Base-by-base conservation (phyloP, 2,113 vertebrate species). In the Sprattus sprattus region DNA sequence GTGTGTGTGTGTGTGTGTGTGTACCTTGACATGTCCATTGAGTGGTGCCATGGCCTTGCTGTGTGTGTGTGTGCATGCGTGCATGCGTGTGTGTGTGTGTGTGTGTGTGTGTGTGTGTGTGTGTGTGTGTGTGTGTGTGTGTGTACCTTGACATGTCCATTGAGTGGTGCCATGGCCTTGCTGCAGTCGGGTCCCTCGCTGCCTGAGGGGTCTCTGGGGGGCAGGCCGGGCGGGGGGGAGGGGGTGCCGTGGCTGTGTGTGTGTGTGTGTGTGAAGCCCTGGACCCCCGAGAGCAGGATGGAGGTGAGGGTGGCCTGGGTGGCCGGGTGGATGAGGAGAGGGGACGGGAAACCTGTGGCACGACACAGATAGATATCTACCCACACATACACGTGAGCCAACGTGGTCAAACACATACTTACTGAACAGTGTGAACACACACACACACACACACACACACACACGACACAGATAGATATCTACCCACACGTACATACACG, bases 141-240 rank as follows among this genome's bases (percentile, higher is more conserved):
- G 3, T 15, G 15, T 83, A 99, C 98, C 96, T 98, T 99, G 45
- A 97, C 92, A 0, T 98, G 97, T 89, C 98, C 97, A 28, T 99
- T 99, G 87, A 99, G 94, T 80, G 96, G 90, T 5, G 87, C 83
- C 54, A 90, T 32, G 3, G 82, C 82, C 54, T 90, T 90, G 84
- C 50, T 88, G 89, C 94, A 96, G 90, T 99, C 98, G 0, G 96
- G 92, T 45, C 98, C 93, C 85, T 96, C 95, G 1, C 95, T 99
- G 85, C 97, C 87, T 0, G 98, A 98, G 85, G 97, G 95, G 87
- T 99, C 98, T 81, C 99, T 97, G 67, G 98, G 97, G 83, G 97
- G 96, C 86, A 99, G 94, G 81, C 98, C 98, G 0, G 98, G 98
- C 0, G 98, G 98, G 25, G 98, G 98, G 67, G 98, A 99, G 0